Evolutionary conservation across 2,113 vertebrate species (phyloP), one percentile per base, ranked within the genome.

Genomic region (Cardinalis cardinalis): DNA sequence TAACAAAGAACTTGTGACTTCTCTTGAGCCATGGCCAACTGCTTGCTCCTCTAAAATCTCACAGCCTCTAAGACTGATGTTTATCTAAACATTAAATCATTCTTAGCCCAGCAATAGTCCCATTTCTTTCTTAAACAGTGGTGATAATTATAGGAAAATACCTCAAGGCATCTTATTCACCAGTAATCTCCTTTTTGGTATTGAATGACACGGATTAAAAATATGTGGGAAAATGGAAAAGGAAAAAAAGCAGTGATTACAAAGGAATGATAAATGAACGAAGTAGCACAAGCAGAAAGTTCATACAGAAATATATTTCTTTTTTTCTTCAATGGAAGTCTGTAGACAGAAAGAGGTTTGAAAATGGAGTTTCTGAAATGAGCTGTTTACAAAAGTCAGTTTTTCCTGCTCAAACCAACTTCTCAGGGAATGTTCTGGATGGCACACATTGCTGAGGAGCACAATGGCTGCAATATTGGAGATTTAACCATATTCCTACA

Each of bases 401-500:
- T 66, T 75, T 78, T 78, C 26, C 19, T 74, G 18, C 18, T 65
- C 14, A 88, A 68, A 29, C 7, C 40, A 34, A 29, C 49, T 51
- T 58, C 59, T 55, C n/a, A 40, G 36, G 38, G 48, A 36, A 28
- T 24, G 8, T 6, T 7, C 10, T 78, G 53, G 24, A 6, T 23
- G 31, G 38, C 34, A 32, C 52, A 14, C 28, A 3, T 36, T 18
- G 26, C 58, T 4, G 6, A 55, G 71, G 36, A 82, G 16, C 44
- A 31, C 0, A 0, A 18, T 4, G 25, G 51, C 46, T 72, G n/a
- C 19, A 78, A 2, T 19, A 14, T 0, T 29, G 43, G 60, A 60
- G 9, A 1, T 14, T 34, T 36, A 28, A 53, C 29, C 9, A 3
- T 7, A 18, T 24, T 68, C 85, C 53, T 65, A 9, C 31, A 18